Conservation (phyloP, 2,888 invertebrate genomes). For the Thereva unica region DNA sequence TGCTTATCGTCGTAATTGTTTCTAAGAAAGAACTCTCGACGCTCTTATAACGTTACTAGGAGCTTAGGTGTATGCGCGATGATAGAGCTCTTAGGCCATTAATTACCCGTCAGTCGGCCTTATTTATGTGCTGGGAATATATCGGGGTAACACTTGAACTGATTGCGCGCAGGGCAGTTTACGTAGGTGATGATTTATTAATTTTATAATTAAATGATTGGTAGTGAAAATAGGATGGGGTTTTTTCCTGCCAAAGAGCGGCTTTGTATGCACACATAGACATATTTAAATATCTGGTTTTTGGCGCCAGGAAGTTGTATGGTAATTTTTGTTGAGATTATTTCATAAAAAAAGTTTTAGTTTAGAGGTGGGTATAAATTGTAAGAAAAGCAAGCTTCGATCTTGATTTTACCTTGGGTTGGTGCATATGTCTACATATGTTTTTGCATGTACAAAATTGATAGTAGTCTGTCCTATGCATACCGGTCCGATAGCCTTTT, state of each 20-base stretch:
- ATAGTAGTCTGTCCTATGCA: too few relatives aligned
- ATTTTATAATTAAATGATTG: slow-evolving; percentile 26
- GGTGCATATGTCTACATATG: too few relatives aligned
- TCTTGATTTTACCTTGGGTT: too few relatives aligned
- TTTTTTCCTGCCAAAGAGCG: too few relatives aligned
- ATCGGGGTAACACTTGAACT: slow-evolving; percentile 18
- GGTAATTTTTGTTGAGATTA: neutral
- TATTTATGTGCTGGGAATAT: slow-evolving; percentile 27
- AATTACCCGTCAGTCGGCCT: slow-evolving; percentile 23
- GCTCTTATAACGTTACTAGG: neutral
- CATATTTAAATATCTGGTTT: too few relatives aligned
- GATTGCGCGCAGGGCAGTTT: neutral
- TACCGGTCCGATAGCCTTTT: too few relatives aligned
- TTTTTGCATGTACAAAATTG: too few relatives aligned
- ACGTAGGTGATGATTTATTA: slow-evolving; percentile 34
- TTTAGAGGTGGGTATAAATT: too few relatives aligned
- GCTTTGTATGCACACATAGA: too few relatives aligned
- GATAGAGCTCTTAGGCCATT: slow-evolving; percentile 8
- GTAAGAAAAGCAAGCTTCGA: too few relatives aligned
- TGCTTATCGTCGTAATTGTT: slow-evolving; percentile 35
- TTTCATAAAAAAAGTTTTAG: too few relatives aligned
- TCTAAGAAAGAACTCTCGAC: slow-evolving; percentile 11
- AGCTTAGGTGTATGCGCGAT: neutral
- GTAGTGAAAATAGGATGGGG: neutral
- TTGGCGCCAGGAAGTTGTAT: too few relatives aligned